A percentile compares a stretch with the other conserved stretches of the same genome.
phyloP scores from a whole-genome alignment of 2,797 vertebrate species.

The Etheostoma perlongum region DNA sequence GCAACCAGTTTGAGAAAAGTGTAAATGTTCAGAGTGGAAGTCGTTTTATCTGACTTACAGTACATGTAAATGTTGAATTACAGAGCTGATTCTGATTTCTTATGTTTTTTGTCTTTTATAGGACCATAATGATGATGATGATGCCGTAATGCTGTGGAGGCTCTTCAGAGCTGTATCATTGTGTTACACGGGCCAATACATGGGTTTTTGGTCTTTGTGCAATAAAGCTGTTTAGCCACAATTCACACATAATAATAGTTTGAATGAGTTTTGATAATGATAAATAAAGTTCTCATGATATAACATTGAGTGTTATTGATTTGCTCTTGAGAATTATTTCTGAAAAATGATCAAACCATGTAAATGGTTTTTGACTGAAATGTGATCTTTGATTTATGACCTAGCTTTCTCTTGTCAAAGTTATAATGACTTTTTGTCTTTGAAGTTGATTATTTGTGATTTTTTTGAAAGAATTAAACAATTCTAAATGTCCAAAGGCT shows the following conservation, averaged over 20 bases:
- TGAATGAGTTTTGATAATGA: not conserved
- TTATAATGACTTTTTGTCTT: not conserved
- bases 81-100: not conserved
- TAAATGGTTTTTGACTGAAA: not conserved
- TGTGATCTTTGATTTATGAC: not conserved
- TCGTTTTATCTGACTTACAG: constrained; percentile 2
- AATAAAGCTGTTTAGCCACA: not conserved
- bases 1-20: constrained; percentile 45
- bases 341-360: not conserved
- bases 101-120: constrained; percentile 14
- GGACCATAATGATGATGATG: not conserved
- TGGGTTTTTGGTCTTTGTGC: not conserved
- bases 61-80: constrained; percentile 4
- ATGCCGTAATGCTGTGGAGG: constrained; percentile 1
- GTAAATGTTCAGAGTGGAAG: constrained; percentile 4
- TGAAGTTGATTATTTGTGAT: not conserved
- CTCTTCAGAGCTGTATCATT: not conserved
- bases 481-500: not conserved
- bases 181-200: not conserved
- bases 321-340: not conserved
- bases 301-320: not conserved
- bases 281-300: not conserved
- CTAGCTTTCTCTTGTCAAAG: not conserved
- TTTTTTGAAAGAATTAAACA: not conserved
- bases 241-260: constrained; percentile 1